A percentile compares a stretch with the other conserved stretches of the same genome.
phyloP scores from a whole-genome alignment of 2,113 vertebrate genomes.

The Catharus minimus region DNA sequence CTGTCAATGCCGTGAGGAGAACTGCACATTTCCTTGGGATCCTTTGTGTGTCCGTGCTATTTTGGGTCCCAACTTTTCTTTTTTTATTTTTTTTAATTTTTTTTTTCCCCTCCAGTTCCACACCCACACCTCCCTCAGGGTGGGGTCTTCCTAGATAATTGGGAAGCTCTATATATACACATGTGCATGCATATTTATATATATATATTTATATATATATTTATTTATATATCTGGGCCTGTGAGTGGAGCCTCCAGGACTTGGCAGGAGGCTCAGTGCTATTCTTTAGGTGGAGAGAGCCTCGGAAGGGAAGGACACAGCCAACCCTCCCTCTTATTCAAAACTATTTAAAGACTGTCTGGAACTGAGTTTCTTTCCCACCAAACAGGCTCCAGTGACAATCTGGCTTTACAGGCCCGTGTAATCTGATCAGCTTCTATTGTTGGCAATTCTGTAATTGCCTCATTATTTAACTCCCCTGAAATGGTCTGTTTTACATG shows the following conservation, averaged over 20 bases:
- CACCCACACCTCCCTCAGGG: conserved; percentile 41
- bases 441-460: conserved; percentile 43
- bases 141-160: conserved; percentile 15
- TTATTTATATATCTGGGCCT: background rate
- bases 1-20: background rate
- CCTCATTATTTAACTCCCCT: conserved; percentile 23
- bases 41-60: conserved; percentile 33
- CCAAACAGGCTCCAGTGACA: conserved; percentile 33
- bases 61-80: background rate
- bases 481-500: background rate
- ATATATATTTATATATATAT: background rate
- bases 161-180: background rate
- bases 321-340: conserved; percentile 41
- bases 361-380: conserved; percentile 56
- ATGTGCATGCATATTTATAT: background rate
- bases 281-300: conserved; percentile 51
- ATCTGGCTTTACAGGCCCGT: conserved; percentile 16
- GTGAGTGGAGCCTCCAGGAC: background rate
- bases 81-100: no score
- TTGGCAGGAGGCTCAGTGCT: background rate
- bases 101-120: background rate
- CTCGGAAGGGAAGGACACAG: conserved; percentile 59
- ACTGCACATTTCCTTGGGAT: conserved; percentile 39
- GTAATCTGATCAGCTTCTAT: conserved; percentile 59
- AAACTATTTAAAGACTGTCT: conserved; percentile 44